phyloP scores from a whole-genome alignment of 1,140 invertebrate species.

The Psix sp. region DNA sequence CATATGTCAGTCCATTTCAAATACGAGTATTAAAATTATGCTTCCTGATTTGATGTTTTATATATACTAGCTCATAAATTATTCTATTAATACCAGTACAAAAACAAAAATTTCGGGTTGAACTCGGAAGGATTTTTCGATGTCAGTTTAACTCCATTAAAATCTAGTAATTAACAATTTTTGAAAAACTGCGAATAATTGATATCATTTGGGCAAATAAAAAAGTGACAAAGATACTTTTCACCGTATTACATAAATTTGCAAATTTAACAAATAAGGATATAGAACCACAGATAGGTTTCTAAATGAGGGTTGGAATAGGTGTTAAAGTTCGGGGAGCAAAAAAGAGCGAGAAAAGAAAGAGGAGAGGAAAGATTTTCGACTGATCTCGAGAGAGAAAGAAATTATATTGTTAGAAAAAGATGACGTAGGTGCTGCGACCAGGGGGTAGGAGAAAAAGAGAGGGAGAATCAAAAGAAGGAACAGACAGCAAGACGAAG shows the following conservation, averaged over 20 bases:
- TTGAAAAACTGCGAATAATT: too few species aligned
- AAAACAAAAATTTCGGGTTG: too few species aligned
- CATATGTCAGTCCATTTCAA: slow-evolving; percentile 12
- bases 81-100: slow-evolving; percentile 9
- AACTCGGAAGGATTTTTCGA: too few species aligned
- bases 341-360: slow-evolving; percentile 57
- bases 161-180: too few species aligned
- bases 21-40: slow-evolving; percentile 24
- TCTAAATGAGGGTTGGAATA: slow-evolving; percentile 59
- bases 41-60: slow-evolving; percentile 19
- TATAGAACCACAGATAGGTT: too few species aligned
- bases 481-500: slow-evolving; percentile 38
- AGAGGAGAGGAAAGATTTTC: slow-evolving; percentile 22
- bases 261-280: too few species aligned
- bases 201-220: too few species aligned
- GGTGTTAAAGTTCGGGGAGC: slow-evolving; percentile 70
- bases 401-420: slow-evolving; percentile 20
- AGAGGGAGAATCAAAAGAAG: slow-evolving; percentile 21
- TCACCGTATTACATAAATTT: too few species aligned
- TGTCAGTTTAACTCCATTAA: too few species aligned
- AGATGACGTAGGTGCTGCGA: slow-evolving; percentile 61
- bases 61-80: slow-evolving; percentile 21
- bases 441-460: slow-evolving; percentile 45
- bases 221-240: too few species aligned
- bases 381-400: too few species aligned